A percentile compares a stretch with the other conserved stretches of the same genome.
phyloP scores from a whole-genome alignment of 2,888 invertebrate genomes.

The Encarsia formosa region DNA sequence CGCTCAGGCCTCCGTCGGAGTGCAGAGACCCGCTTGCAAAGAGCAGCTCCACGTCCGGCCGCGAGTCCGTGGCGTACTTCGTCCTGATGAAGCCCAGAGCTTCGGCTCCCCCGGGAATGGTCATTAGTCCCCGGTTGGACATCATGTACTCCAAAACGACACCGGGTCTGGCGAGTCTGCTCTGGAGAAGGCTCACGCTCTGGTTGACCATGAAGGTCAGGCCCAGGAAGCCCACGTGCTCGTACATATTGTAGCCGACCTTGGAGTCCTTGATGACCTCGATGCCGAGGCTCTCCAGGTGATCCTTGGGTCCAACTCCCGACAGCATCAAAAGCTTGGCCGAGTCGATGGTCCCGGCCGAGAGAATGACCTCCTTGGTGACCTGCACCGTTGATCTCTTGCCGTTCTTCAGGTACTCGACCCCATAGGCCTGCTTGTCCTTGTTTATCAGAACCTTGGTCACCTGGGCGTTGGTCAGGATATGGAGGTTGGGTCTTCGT shows the following conservation, averaged over 20 bases:
- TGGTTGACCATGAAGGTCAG: conserved; percentile 63
- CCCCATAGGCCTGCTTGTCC: conserved; percentile 42
- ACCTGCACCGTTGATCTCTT: conserved; percentile 55
- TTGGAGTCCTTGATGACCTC: conserved; percentile 60
- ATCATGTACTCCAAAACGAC: conserved; percentile 45
- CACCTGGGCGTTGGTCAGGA: conserved; percentile 41
- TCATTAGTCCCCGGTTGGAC: conserved; percentile 44
- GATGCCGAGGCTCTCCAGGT: conserved; percentile 58
- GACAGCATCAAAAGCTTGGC: conserved; percentile 71
- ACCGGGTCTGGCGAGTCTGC: conserved; percentile 35
- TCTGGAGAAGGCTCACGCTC: conserved; percentile 56
- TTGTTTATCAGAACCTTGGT: conserved; percentile 38
- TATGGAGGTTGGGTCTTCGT: conserved; percentile 42
- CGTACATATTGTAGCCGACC: conserved; percentile 66
- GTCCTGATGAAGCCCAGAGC: conserved; percentile 51
- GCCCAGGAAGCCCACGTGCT: conserved; percentile 65
- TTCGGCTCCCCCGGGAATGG: conserved; percentile 52
- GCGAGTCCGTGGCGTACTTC: conserved; percentile 46
- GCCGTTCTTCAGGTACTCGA: conserved; percentile 55
- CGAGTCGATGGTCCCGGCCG: conserved; percentile 75
- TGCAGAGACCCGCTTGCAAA: conserved; percentile 54
- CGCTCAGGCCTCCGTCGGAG: conserved; percentile 51
- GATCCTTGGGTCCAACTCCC: conserved; percentile 62
- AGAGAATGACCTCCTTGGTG: conserved; percentile 59
- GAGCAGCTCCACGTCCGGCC: conserved; percentile 52